Conservation (phyloP, 2,113 vertebrate genomes). For the Oophaga pumilio region DNA sequence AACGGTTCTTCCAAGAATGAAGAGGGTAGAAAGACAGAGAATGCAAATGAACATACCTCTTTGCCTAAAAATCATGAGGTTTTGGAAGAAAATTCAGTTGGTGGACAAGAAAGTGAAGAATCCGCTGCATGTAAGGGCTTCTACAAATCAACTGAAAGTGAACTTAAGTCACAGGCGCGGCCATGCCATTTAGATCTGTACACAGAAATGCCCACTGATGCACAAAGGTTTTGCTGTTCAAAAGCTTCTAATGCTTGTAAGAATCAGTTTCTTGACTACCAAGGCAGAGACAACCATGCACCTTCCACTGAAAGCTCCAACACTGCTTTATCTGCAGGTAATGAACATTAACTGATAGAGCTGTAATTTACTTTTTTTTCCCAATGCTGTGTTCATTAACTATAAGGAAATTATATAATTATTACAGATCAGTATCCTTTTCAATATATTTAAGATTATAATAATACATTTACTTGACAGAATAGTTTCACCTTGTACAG, state of each 20-base stretch:
- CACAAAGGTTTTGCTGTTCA: constrained; percentile 73
- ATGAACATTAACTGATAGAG: constrained; percentile 82
- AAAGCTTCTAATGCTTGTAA: constrained; percentile 76
- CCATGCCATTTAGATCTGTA: constrained; percentile 90
- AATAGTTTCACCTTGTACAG: background rate
- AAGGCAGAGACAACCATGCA: constrained; percentile 79
- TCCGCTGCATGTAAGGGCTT: constrained; percentile 61
- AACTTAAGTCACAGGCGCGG: constrained; percentile 85
- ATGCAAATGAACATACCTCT: constrained; percentile 53
- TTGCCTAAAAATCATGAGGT: constrained; percentile 58
- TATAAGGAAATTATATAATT: background rate
- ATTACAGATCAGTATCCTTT: background rate
- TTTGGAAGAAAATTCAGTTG: constrained; percentile 60
- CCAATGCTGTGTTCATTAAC: constrained; percentile 66
- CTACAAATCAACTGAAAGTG: constrained; percentile 69
- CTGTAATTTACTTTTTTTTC: constrained; percentile 1
- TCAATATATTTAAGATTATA: background rate
- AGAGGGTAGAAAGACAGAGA: constrained; percentile 32
- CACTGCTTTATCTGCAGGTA: constrained; percentile 94
- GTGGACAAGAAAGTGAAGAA: constrained; percentile 53
- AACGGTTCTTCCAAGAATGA: constrained; percentile 62
- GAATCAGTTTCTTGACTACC: constrained; percentile 82
- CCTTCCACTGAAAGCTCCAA: constrained; percentile 75
- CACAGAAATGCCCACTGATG: constrained; percentile 79
- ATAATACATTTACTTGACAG: background rate